A percentile compares a stretch with the other conserved stretches of the same genome.
Evolutionary conservation across 2,888 invertebrate species (phyloP).

Genomic region (Drosophila silvestris): DNA sequence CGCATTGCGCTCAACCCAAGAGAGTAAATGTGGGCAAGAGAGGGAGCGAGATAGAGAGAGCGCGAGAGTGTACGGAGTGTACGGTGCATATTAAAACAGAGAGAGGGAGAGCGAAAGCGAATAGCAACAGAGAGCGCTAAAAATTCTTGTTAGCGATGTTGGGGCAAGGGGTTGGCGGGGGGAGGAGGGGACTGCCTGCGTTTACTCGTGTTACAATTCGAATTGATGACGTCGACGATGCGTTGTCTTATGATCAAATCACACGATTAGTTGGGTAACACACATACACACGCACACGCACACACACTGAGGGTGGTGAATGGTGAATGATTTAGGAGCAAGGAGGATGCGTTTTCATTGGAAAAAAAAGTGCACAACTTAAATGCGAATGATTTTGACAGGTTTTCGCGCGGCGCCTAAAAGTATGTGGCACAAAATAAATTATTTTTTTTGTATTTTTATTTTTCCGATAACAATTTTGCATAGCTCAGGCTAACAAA

Average conservation of each 20-base stretch:
- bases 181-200: constrained; percentile 18
- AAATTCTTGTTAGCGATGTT: constrained; percentile 41
- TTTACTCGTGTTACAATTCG: constrained; percentile 28
- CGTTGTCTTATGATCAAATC: background rate
- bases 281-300: background rate
- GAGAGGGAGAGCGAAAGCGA: background rate
- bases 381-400: background rate
- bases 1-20: constrained; percentile 18
- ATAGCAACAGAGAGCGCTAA: constrained; percentile 17
- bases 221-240: constrained; percentile 35
- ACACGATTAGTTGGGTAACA: background rate
- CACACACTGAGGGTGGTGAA: background rate
- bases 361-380: background rate
- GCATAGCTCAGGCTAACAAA: background rate
- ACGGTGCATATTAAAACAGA: constrained; percentile 3
- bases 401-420: constrained; percentile 45
- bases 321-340: background rate
- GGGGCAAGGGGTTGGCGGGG: background rate
- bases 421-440: constrained; percentile 48
- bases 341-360: background rate
- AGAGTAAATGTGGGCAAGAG: constrained; percentile 13
- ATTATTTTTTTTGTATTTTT: background rate
- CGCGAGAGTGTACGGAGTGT: constrained; percentile 3
- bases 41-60: background rate
- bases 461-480: background rate